phyloP scores from a whole-genome alignment of 2,888 invertebrate genomes.

The Drosophila rubida region DNA sequence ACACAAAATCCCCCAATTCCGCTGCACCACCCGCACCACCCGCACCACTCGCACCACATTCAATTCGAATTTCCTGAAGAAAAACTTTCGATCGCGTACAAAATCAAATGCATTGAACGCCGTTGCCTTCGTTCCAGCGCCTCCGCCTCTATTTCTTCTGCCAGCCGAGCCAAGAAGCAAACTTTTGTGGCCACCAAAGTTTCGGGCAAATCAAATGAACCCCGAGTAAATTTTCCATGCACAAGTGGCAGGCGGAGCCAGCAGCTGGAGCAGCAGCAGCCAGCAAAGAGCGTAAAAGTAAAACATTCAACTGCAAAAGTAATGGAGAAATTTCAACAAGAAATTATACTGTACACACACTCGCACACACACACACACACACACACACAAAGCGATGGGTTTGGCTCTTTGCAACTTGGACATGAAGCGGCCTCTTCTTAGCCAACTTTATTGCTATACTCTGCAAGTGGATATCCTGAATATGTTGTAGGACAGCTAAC shows the following conservation, averaged over 20 bases:
- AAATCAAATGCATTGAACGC: constrained; percentile 79
- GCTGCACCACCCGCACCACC: constrained; percentile 11
- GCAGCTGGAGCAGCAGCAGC: constrained; percentile 20
- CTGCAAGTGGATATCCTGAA: constrained; percentile 12
- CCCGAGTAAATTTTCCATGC: constrained; percentile 74
- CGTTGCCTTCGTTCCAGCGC: neutral
- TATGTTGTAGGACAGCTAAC: neutral
- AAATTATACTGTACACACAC: constrained; percentile 68
- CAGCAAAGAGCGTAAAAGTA: constrained; percentile 65
- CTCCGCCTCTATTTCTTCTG: constrained; percentile 1
- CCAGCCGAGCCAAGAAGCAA: constrained; percentile 56
- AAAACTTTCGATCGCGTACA: constrained; percentile 57
- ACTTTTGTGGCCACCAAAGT: constrained; percentile 81
- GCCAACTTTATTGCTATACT: constrained; percentile 49
- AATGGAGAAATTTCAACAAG: constrained; percentile 76
- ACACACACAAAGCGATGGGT: constrained; percentile 9
- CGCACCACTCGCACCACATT: constrained; percentile 11
- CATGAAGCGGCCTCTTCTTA: constrained; percentile 31
- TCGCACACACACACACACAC: constrained; percentile 22
- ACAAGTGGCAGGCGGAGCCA: constrained; percentile 44
- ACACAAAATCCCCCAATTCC: constrained; percentile 27
- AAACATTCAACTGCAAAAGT: constrained; percentile 79
- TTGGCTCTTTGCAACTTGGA: constrained; percentile 29
- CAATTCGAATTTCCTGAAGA: constrained; percentile 57
- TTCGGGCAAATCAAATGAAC: constrained; percentile 78